These are phyloP conservation scores for Diplodus sargus DNA, from an alignment of 2,797 vertebrate species.

Conservation along the genomic window DNA sequence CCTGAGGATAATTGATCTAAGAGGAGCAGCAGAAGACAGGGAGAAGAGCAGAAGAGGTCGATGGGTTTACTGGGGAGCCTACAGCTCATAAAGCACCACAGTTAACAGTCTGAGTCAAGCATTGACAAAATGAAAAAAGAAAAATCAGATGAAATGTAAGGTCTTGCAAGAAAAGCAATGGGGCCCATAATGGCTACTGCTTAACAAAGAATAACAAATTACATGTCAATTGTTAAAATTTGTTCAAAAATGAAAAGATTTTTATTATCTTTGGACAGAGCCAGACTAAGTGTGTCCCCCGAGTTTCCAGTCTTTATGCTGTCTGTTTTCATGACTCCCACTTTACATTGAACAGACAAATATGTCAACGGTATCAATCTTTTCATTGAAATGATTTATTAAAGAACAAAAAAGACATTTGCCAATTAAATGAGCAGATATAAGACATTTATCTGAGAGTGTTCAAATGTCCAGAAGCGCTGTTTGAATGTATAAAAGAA, in stretches of 20 bases:
- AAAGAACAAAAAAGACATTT: neutral
- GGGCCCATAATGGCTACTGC: too few species aligned
- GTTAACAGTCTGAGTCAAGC: too few species aligned
- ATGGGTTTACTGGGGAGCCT: too few species aligned
- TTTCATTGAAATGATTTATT: neutral
- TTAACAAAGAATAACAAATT: neutral
- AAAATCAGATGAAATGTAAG: too few species aligned
- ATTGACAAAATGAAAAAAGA: too few species aligned
- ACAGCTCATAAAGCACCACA: too few species aligned
- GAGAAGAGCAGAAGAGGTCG: too few species aligned
- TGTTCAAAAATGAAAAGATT: too few species aligned
- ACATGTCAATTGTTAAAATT: neutral
- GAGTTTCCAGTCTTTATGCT: neutral
- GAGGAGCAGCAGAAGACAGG: too few species aligned
- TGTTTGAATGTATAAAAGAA: constrained; percentile 3
- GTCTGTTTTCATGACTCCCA: neutral
- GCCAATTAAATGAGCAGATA: neutral
- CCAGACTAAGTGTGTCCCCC: neutral
- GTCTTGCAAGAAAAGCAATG: too few species aligned
- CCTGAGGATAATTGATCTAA: too few species aligned
- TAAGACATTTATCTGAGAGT: too few species aligned
- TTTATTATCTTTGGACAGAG: neutral
- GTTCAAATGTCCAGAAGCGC: neutral
- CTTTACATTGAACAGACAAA: neutral
- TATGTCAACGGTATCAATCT: neutral